These are phyloP conservation scores for Sylvia borin DNA, from an alignment of 2,797 vertebrate species.

Conservation along the genomic window DNA sequence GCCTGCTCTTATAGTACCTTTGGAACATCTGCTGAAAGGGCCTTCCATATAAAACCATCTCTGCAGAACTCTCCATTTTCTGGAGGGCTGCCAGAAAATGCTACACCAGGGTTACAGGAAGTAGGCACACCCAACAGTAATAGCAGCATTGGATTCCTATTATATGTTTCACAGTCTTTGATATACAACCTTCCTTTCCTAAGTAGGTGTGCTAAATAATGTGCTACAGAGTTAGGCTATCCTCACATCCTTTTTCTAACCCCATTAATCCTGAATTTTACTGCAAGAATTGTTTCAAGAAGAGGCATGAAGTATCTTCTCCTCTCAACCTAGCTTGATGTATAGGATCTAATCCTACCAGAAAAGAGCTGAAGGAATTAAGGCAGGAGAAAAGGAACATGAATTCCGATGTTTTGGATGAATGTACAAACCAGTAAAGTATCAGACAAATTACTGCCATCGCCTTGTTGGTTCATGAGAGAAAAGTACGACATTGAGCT, in stretches of 20 bases:
- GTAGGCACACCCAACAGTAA: background rate
- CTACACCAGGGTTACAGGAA: background rate
- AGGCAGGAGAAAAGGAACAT: background rate
- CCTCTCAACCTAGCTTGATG: background rate
- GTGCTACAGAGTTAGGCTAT: background rate
- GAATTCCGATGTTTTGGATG: background rate
- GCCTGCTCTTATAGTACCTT: background rate
- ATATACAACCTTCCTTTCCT: background rate
- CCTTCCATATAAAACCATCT: background rate
- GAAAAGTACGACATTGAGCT: background rate
- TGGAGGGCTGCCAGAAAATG: background rate
- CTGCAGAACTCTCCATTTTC: background rate
- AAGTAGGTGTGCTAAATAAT: background rate
- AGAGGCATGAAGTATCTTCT: background rate
- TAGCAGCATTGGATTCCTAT: background rate
- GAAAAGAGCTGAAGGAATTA: background rate
- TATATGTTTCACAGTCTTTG: background rate
- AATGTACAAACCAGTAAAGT: background rate
- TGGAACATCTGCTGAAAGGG: background rate
- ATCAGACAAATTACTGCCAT: background rate
- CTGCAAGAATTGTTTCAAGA: background rate
- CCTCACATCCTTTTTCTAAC: background rate
- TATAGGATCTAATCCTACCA: background rate
- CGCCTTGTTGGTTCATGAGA: background rate
- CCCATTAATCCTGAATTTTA: background rate